Base-by-base conservation (phyloP, 2,113 vertebrate species). In the Cynocephalus volans region DNA sequence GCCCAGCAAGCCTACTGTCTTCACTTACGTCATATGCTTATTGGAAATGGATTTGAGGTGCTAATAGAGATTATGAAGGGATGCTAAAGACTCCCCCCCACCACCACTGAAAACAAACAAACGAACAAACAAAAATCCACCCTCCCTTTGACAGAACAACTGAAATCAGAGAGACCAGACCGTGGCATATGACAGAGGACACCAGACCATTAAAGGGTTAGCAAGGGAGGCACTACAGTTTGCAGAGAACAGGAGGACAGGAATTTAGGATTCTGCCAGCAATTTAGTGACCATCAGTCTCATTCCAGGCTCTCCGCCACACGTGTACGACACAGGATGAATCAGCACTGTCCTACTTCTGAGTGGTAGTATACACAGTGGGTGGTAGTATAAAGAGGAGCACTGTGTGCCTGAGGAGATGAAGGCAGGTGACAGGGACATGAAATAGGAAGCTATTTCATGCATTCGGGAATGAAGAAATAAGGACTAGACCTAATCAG, bases 11-110 rank as follows among this genome's bases (percentile, higher is more conserved):
- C n/a, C 31, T 31, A 24, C 21, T n/a, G 10, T 70, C 52, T 89
- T 93, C 82, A 76, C 45, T 93, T 81, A 88, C 19, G 95, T 48
- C 50, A 24, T n/a, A 52, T 36, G 26, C 26, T 60, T 85, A 52
- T 45, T 88, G 86, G 52, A 54, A 95, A 1, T n/a, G 10, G 14
- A 76, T 28, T n/a, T 73, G 60, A 88, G 45, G 28, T 41, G 33
- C 54, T 58, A 52, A 28, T 31, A 31, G 33, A 79, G 45, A 95
- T 50, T 24, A 11, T 8, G 6, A 45, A 93, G 41, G 28, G 33
- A 26, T 72, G 31, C 5, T 52, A 26, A 56, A 4, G 8, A 28
- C 31, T 94, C 4, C 21, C 7, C 60, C 23, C 6, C 4, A 18
- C 1, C 21, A 12, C 18, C 18, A 21, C 6, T n/a, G 62, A 87